Base-by-base conservation (phyloP, 2,113 vertebrate species). In the Lepus timidus region DNA sequence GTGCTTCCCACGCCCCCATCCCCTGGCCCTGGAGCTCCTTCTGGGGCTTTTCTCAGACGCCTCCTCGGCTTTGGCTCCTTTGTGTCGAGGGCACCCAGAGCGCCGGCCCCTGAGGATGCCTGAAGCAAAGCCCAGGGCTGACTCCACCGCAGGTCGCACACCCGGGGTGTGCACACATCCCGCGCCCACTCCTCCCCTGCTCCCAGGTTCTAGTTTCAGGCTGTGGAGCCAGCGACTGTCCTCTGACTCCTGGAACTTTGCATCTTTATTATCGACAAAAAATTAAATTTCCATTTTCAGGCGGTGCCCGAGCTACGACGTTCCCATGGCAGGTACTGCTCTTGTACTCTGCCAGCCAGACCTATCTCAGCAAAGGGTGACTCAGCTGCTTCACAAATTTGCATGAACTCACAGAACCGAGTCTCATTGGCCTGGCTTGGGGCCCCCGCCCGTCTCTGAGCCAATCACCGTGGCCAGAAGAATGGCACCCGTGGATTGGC, bases 1-100 rank as follows among this genome's bases (percentile, higher is more conserved):
- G 11, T 4, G 0, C 33, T 1, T 13, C 27, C 74, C 1, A 0
- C 16, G 12, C 31, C 25, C 0, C 1, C 3, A 51, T 11, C 9
- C 23, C 62, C 14, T 29, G 36, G 17, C 49, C 39, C 22, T 3
- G 1, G 29, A n/a, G 17, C 55, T 58, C 8, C 55, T 58, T 17
- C 62, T 65, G 62, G 13, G 44, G 33, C 27, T 70, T 58, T 78
- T 14, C 90, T 88, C 64, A 9, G 61, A 67, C 13, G 6, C 6
- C 8, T 31, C 22, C 61, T 6, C 4, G 31, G 49, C 20, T 51
- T 81, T 4, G 11, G 31, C 49, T 22, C 31, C 36, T 52, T 82
- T 22, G 33, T 23, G 16, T 73, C 55, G 33, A 25, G 25, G 44
- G 44, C 44, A 7, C 64, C 58, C 4, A 0, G 25, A 29, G 68